phyloP scores from a whole-genome alignment of 2,888 invertebrate species.

The Leucophenga maculata region DNA sequence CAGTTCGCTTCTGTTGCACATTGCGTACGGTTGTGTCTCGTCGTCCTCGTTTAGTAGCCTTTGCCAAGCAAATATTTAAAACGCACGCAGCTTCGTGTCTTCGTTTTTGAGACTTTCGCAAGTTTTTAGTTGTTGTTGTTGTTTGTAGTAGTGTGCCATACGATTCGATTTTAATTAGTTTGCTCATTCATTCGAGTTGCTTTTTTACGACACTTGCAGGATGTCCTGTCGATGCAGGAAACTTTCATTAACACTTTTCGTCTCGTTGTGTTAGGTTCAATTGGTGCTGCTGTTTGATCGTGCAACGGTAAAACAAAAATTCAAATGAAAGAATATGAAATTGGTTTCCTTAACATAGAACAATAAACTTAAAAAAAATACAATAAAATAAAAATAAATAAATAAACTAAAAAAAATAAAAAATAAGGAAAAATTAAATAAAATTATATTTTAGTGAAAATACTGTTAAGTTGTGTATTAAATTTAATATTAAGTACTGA shows the following conservation, averaged over 20 bases:
- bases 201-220: conserved; percentile 11
- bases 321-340: background rate
- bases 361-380: background rate
- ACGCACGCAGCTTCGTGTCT: conserved; percentile 1
- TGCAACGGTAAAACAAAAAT: background rate
- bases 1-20: conserved; percentile 65
- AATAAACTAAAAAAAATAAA: background rate
- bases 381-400: background rate
- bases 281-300: background rate
- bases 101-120: conserved; percentile 36
- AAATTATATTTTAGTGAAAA: too few relatives aligned
- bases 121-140: conserved; percentile 40
- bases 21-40: conserved; percentile 57
- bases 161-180: background rate
- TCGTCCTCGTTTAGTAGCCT: conserved; percentile 9
- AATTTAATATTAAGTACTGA: too few relatives aligned
- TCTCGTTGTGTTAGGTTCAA: conserved; percentile 20
- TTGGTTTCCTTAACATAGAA: background rate
- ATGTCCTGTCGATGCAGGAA: background rate
- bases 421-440: too few relatives aligned
- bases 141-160: conserved; percentile 30
- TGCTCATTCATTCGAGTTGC: background rate
- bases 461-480: too few relatives aligned
- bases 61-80: background rate
- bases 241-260: conserved; percentile 15